Conservation (phyloP, 2,888 invertebrate genomes). For the Pseudanteris insignis region DNA sequence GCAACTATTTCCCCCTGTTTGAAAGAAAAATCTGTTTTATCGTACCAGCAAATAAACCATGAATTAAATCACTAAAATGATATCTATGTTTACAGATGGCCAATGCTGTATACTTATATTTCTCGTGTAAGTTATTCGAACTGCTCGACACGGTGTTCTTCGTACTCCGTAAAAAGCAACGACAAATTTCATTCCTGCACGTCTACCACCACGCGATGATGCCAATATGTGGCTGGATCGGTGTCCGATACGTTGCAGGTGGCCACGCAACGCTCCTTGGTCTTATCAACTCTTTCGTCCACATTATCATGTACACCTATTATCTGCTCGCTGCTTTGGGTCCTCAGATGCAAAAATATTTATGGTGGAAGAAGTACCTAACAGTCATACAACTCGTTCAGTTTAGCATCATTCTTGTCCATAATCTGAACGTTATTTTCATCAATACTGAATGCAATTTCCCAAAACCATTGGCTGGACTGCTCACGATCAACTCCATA, state of each 20-base stretch:
- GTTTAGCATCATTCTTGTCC: slow-evolving; percentile 79
- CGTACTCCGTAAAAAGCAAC: slow-evolving; percentile 88
- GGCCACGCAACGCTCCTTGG: slow-evolving; percentile 90
- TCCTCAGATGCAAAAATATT: slow-evolving; percentile 85
- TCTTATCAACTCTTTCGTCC: slow-evolving; percentile 87
- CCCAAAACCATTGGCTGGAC: slow-evolving; percentile 75
- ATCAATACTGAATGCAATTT: slow-evolving; percentile 68
- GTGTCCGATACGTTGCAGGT: slow-evolving; percentile 81
- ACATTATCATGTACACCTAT: slow-evolving; percentile 91
- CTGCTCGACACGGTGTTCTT: slow-evolving; percentile 93
- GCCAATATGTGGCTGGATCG: slow-evolving; percentile 87
- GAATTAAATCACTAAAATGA: not conserved
- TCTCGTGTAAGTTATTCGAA: slow-evolving; percentile 88
- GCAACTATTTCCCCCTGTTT: too few species aligned
- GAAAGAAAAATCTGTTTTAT: too few species aligned
- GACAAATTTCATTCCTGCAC: slow-evolving; percentile 89
- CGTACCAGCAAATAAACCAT: too few species aligned
- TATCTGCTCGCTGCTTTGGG: slow-evolving; percentile 89
- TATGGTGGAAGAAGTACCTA: slow-evolving; percentile 96
- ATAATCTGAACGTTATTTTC: slow-evolving; percentile 68
- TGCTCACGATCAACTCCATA: slow-evolving; percentile 75
- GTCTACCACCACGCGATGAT: slow-evolving; percentile 95
- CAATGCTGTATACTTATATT: slow-evolving; percentile 84
- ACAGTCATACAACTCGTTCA: slow-evolving; percentile 89
- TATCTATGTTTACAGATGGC: slow-evolving; percentile 68